phyloP scores from a whole-genome alignment of 2,113 vertebrate genomes.

The Cololabis saira region DNA sequence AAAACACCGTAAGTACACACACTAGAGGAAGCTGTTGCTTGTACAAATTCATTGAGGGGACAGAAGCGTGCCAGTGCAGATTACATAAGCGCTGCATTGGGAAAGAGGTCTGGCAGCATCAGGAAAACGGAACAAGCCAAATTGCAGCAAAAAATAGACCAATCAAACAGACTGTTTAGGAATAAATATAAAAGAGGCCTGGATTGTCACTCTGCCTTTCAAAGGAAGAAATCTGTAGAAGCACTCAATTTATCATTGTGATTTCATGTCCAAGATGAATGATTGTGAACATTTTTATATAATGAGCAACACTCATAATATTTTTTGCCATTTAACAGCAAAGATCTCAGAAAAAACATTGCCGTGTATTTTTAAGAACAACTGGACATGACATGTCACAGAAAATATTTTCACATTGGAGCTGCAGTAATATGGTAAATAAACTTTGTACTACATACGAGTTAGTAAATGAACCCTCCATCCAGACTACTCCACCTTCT shows the following conservation, averaged over 20 bases:
- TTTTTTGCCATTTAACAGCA: no score
- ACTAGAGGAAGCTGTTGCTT: conserved; percentile 61
- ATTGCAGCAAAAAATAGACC: not conserved
- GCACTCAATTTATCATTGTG: not conserved
- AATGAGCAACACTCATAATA: no score
- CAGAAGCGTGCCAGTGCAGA: conserved; percentile 60
- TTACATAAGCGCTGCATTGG: conserved; percentile 70
- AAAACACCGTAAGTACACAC: conserved; percentile 55
- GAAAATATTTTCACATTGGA: no score
- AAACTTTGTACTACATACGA: no score
- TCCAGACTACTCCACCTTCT: no score
- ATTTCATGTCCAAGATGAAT: not conserved
- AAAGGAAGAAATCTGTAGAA: not conserved
- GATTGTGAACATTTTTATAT: no score
- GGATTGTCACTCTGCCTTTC: not conserved
- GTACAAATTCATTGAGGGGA: conserved; percentile 56
- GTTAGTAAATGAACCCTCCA: no score
- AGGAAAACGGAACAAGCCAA: conserved; percentile 20
- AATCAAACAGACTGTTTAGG: not conserved
- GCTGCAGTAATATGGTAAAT: no score
- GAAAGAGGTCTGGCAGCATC: conserved; percentile 37
- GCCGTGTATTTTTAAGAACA: no score
- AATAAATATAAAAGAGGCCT: not conserved
- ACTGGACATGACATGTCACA: no score
- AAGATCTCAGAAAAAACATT: no score